Evolutionary conservation across 2,113 vertebrate genomes (phyloP).

Genomic region (Oreochromis aureus): DNA sequence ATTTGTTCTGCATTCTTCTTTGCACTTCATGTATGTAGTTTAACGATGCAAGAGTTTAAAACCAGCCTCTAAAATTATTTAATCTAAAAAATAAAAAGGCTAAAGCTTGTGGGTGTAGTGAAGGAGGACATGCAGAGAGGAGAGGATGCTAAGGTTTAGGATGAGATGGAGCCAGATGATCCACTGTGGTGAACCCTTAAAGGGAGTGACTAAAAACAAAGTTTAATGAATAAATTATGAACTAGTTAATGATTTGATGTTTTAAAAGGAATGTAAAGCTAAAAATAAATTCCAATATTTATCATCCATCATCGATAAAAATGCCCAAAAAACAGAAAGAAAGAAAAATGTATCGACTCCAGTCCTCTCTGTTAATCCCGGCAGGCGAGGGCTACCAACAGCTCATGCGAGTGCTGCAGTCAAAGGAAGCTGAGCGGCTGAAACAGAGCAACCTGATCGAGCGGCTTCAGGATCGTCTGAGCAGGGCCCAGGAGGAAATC

Average conservation of each 20-base stretch:
- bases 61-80: neutral
- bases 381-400: constrained; percentile 74
- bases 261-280: neutral
- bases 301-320: neutral
- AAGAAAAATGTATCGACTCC: neutral
- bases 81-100: neutral
- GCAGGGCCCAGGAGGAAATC: constrained; percentile 79
- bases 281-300: neutral
- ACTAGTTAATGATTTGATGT: neutral
- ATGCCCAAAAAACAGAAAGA: neutral
- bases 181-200: neutral
- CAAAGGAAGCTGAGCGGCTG: constrained; percentile 75
- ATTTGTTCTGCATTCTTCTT: neutral
- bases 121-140: neutral
- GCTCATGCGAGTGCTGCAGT: constrained; percentile 71
- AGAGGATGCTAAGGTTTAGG: neutral
- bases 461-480: constrained; percentile 75
- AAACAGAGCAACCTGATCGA: constrained; percentile 72
- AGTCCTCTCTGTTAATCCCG: neutral
- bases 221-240: neutral
- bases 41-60: neutral
- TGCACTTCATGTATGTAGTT: neutral
- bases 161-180: neutral
- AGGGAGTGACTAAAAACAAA: neutral
- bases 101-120: neutral